phyloP scores from a whole-genome alignment of 2,113 vertebrate genomes.

The Lipophrys pholis region DNA sequence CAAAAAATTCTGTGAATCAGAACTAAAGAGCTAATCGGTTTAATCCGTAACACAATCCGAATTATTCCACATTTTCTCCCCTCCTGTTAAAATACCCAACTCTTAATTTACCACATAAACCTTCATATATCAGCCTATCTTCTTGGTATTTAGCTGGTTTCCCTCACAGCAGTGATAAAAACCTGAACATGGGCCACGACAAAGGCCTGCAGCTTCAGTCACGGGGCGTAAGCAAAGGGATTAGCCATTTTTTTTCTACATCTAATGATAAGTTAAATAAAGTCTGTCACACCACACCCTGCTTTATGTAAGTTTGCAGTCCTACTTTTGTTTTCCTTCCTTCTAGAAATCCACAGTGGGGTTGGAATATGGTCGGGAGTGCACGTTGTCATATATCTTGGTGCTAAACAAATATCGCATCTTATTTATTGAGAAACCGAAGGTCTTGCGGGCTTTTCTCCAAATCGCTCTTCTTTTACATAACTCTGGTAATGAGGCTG shows the following conservation, averaged over 20 bases:
- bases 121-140: neutral
- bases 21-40: too few relatives aligned
- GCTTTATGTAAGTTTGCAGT: neutral
- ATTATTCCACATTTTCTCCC: too few relatives aligned
- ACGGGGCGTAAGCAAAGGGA: slow-evolving; percentile 26
- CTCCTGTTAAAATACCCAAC: too few relatives aligned
- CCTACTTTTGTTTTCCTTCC: neutral
- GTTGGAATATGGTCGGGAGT: neutral
- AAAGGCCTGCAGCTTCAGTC: neutral
- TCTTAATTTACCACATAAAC: neutral
- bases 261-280: slow-evolving; percentile 20
- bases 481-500: too few relatives aligned
- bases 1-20: too few relatives aligned
- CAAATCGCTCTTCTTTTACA: too few relatives aligned
- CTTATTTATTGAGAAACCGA: too few relatives aligned
- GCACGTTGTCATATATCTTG: too few relatives aligned
- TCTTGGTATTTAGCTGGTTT: neutral
- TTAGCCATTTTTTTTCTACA: slow-evolving; percentile 22
- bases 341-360: neutral
- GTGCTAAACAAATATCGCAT: too few relatives aligned
- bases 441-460: too few relatives aligned
- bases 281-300: slow-evolving; percentile 39
- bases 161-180: slow-evolving; percentile 9
- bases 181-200: slow-evolving; percentile 13
- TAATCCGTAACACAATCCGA: too few relatives aligned